Evolutionary conservation across 2,888 invertebrate species (phyloP), one percentile per base, ranked within the genome.

Genomic region (Cryptus armator): DNA sequence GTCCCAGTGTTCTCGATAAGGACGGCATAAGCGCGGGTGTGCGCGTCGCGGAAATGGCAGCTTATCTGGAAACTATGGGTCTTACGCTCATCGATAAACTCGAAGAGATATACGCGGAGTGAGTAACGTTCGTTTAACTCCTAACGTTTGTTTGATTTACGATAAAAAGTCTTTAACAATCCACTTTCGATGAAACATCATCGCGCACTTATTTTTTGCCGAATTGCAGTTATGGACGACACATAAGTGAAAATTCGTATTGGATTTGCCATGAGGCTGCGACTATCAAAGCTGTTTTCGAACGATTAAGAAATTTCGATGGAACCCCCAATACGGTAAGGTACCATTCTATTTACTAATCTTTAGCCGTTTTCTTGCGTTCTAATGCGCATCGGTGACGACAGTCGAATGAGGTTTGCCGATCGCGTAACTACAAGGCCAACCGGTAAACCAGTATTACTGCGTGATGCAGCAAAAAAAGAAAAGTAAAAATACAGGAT

Each of bases 11-110:
- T 4, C 95, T 99, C 3, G 99, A 99, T 93, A 99, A 99, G 93
- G 99, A 99, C 94, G 99, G 99, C 0, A 96, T 99, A 1, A 97
- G 97, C 48, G 99, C 99, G 0, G 98, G 98, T 0, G 96, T 97
- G 16, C 96, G 97, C 74, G 94, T 97, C 77, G 97, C 97, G 6
- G 97, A 98, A 90, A 94, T 98, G 95, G 95, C 96, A 3, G 95
- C 96, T 0, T 96, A 96, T 92, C 94, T 99, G 5, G 95, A 96
- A 90, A 92, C 94, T 19, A 94, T 96, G 70, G 95, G 95, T 0
- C 94, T 95, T 1, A 95, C 95, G 0, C 93, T 97, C 1, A 89
- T 92, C 4, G 94, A 95, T 0, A 96, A 97, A 90, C 94, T 99
- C 64, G 95, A 96, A 4, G 95, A 96, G 37, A 95, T 99, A 86